Base-by-base conservation (phyloP, 2,113 vertebrate species). In the Thryonomys swinderianus region DNA sequence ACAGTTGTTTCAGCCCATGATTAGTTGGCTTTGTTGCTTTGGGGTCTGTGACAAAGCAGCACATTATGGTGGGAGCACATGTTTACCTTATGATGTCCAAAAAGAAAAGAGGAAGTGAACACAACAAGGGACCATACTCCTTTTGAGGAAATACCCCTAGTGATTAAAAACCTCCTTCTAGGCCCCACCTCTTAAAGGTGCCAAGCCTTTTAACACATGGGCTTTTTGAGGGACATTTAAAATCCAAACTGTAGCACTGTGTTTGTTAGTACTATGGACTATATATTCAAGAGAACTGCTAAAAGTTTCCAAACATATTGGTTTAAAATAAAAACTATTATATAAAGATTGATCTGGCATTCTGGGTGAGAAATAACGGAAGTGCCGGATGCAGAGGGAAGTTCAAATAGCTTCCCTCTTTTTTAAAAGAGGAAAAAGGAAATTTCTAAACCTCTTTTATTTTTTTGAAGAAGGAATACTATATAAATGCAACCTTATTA, bases 401-500 rank as follows among this genome's bases (percentile, higher is more conserved):
- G 25, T 89, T 89, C 81, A 79, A 91, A 61, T 34, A n/a, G 30
- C 55, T 21, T 74, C 62, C 34, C 7, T 48, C 42, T 74, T 89
- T 82, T 81, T 45, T 71, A 40, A 42, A 61, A 55, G 55, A 61
- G 30, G 55, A 61, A 78, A 79, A 71, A 91, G 42, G 16, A 57
- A 57, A 57, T 57, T 57, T 57, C 17, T 57, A 57, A 57, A 57
- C 55, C 12, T 55, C 53, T 57, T 18, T 57, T 57, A 57, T 18
- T 57, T 57, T 57, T 57, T 57, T 18, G 3, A 57, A 57, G 17
- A 57, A 57, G 55, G 55, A 57, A 57, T 57, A 85, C 37, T 40
- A 92, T 80, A 84, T 80, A 95, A 93, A 93, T 37, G 21, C 61
- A 74, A 86, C 14, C 81, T 57, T 67, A 53, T 55, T 84, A 71